These are phyloP conservation scores for Rhinoptilus africanus DNA, from an alignment of 2,113 vertebrate species.

Conservation along the genomic window DNA sequence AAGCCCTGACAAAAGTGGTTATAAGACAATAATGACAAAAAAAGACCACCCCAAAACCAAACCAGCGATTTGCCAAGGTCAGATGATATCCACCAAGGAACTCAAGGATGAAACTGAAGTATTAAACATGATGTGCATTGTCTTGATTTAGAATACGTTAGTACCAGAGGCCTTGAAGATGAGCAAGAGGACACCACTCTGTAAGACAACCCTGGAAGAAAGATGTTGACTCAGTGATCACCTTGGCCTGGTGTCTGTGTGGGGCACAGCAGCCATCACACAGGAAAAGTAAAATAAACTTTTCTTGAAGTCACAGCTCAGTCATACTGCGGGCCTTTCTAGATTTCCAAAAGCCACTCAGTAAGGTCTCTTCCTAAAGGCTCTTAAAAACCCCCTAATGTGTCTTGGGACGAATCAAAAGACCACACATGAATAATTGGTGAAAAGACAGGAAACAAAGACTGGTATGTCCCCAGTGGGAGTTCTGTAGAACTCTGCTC, in stretches of 20 bases:
- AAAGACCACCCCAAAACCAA: background rate
- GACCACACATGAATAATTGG: background rate
- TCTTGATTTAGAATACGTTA: background rate
- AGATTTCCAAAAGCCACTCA: background rate
- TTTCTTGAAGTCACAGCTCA: background rate
- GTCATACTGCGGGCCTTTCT: background rate
- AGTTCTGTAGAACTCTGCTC: background rate
- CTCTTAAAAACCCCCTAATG: background rate
- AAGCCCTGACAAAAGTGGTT: background rate
- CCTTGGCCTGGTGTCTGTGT: no score
- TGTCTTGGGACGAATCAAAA: background rate
- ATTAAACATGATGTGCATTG: background rate
- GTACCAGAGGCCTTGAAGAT: background rate
- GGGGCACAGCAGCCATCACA: background rate
- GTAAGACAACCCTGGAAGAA: background rate
- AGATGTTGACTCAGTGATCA: accelerated
- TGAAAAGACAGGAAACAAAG: background rate
- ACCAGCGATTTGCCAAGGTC: background rate
- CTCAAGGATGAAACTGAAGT: background rate
- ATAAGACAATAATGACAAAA: background rate
- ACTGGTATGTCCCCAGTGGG: background rate
- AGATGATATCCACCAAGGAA: background rate
- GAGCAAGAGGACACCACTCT: background rate
- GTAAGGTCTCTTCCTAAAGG: background rate
- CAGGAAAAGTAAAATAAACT: background rate